A percentile compares a stretch with the other conserved stretches of the same genome.
These are phyloP conservation scores for Pocillopora meandrina DNA, from an alignment of 92 coral and sea anemone species.

Conservation along the genomic window DNA sequence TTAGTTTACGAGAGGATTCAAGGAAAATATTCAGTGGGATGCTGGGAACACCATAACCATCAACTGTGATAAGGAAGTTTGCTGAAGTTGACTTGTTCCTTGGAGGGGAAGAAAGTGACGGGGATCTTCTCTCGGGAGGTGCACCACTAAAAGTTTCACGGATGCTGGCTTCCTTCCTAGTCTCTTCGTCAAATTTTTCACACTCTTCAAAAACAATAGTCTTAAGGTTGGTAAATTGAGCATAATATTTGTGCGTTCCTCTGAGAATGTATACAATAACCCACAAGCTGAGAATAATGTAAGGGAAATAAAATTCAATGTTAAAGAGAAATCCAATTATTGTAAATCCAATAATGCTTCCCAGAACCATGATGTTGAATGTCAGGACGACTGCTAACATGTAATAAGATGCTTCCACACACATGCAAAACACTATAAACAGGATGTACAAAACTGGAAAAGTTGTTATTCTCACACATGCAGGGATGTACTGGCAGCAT, in stretches of 20 bases:
- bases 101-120: slow-evolving; percentile 53
- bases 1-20: slow-evolving; percentile 49
- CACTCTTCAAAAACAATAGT: slow-evolving; percentile 88
- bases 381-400: slow-evolving; percentile 71
- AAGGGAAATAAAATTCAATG: slow-evolving; percentile 78
- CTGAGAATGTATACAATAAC: slow-evolving; percentile 60
- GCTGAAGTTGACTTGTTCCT: slow-evolving; percentile 35
- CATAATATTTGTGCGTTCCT: slow-evolving; percentile 63
- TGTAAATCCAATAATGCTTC: slow-evolving; percentile 82
- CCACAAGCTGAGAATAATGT: slow-evolving; percentile 64
- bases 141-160: slow-evolving; percentile 76
- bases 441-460: slow-evolving; percentile 79
- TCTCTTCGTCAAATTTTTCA: slow-evolving; percentile 75
- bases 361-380: slow-evolving; percentile 78
- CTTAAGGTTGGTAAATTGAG: slow-evolving; percentile 73
- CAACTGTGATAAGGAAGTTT: slow-evolving; percentile 58
- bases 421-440: slow-evolving; percentile 82
- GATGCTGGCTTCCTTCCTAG: slow-evolving; percentile 71
- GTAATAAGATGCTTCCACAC: slow-evolving; percentile 83
- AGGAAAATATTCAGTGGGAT: slow-evolving; percentile 79
- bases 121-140: slow-evolving; percentile 37
- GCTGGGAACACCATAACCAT: slow-evolving; percentile 71
- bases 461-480: slow-evolving; percentile 59
- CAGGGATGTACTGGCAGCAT: slow-evolving; percentile 84
- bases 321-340: slow-evolving; percentile 84